A percentile compares a stretch with the other conserved stretches of the same genome.
Conservation (phyloP, 2,797 vertebrate genomes). For the Pteropus rufus region DNA sequence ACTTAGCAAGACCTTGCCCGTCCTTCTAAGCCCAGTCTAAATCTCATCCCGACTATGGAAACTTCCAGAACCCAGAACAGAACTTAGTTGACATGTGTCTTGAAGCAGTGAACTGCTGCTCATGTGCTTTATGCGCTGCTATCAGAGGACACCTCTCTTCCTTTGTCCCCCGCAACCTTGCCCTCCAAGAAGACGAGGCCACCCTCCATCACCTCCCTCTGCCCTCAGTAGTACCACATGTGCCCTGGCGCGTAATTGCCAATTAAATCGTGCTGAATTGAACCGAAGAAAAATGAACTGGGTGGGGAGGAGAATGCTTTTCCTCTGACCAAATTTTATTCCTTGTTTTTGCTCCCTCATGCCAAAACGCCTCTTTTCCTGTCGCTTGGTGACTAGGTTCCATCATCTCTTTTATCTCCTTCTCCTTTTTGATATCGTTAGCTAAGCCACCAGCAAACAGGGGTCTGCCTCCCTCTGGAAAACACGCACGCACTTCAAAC, state of each 20-base stretch:
- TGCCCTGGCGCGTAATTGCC: neutral
- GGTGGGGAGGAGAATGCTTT: neutral
- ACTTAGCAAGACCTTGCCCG: neutral
- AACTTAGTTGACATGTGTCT: neutral
- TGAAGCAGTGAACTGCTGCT: neutral
- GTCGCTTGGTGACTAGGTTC: neutral
- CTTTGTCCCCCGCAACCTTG: neutral
- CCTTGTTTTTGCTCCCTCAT: neutral
- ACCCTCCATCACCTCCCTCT: neutral
- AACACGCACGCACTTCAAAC: constrained; percentile 32
- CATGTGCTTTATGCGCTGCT: neutral
- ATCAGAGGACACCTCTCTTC: neutral
- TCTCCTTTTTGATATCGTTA: neutral
- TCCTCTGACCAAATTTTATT: neutral
- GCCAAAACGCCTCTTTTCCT: neutral
- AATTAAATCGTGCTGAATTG: neutral
- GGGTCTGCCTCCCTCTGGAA: neutral
- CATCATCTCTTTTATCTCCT: neutral
- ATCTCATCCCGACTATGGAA: neutral
- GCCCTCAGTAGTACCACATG: neutral
- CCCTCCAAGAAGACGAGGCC: neutral
- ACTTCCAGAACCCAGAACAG: neutral
- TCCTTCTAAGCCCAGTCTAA: neutral
- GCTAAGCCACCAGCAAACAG: neutral
- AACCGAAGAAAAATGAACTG: neutral